Percentiles rank a stretch among this genome's conserved stretches.
Evolutionary conservation across 2,797 vertebrate genomes (phyloP).

Genomic region (Chanos chanos): DNA sequence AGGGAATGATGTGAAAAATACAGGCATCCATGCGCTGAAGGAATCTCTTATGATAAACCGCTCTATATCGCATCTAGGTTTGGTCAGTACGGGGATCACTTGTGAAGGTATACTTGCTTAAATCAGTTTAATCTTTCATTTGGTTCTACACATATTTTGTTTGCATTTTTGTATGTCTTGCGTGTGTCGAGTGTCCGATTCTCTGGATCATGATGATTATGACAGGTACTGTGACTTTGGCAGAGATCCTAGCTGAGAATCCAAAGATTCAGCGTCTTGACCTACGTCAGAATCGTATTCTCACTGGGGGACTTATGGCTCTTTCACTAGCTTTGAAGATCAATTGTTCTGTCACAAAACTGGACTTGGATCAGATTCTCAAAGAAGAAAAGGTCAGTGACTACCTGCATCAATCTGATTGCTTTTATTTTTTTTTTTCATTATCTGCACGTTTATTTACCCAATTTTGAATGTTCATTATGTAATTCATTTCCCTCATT

Average conservation of each 20-base stretch:
- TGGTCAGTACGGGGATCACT: conserved; percentile 60
- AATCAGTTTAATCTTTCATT: neutral
- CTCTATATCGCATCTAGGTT: conserved; percentile 60
- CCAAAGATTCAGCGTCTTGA: conserved; percentile 61
- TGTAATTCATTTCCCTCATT: too few relatives aligned
- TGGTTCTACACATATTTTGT: neutral
- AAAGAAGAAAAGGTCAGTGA: conserved; percentile 59
- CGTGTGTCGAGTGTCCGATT: neutral
- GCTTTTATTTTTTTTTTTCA: too few relatives aligned
- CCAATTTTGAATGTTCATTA: too few relatives aligned
- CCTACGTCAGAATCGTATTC: conserved; percentile 61
- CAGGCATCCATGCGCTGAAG: conserved; percentile 64
- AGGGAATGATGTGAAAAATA: conserved; percentile 63
- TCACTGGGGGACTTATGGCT: conserved; percentile 72
- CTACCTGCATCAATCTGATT: neutral
- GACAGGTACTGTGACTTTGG: conserved; percentile 69
- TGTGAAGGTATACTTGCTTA: conserved; percentile 64
- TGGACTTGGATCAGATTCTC: conserved; percentile 59
- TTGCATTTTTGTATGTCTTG: neutral
- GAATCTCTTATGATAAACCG: conserved; percentile 69
- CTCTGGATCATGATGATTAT: neutral
- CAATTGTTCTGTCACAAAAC: conserved; percentile 59
- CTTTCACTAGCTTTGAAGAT: conserved; percentile 69
- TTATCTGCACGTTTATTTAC: too few relatives aligned
- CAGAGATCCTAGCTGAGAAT: conserved; percentile 70